Conservation (phyloP, 2,888 invertebrate species). For the Rotaria magnacalcarata region DNA sequence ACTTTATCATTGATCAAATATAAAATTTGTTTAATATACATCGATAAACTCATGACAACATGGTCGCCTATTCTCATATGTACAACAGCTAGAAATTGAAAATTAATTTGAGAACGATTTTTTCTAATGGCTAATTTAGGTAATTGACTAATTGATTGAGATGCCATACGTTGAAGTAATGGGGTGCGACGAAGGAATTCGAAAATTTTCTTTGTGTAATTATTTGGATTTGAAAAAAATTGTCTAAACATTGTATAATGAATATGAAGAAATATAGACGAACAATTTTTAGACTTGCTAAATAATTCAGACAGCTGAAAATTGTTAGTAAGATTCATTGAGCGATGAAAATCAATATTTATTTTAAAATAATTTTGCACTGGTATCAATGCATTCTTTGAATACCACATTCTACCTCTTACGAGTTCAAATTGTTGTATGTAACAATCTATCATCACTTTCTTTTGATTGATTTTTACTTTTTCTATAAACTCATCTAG, state of each 20-base stretch:
- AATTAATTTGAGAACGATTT: not conserved
- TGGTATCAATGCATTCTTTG: not conserved
- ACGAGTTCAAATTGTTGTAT: not conserved
- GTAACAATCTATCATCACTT: not conserved
- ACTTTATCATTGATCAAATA: not conserved
- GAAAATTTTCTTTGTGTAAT: not conserved
- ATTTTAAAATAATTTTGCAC: not conserved
- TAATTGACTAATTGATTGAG: not conserved
- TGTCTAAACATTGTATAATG: not conserved
- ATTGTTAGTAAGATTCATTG: not conserved
- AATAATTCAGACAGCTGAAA: not conserved
- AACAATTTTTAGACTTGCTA: not conserved
- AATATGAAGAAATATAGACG: not conserved
- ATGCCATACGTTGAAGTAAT: constrained; percentile 2
- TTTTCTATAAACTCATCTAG: not conserved
- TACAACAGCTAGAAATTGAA: not conserved
- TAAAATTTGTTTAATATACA: not conserved
- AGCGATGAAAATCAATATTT: not conserved
- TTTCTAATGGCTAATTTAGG: not conserved
- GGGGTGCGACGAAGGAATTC: not conserved
- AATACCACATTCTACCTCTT: not conserved
- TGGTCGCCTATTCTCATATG: not conserved
- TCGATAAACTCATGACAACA: not conserved
- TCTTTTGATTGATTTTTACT: not conserved
- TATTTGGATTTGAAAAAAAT: not conserved